phyloP scores from a whole-genome alignment of 1,140 invertebrate genomes.

The Chymomyza costata region DNA sequence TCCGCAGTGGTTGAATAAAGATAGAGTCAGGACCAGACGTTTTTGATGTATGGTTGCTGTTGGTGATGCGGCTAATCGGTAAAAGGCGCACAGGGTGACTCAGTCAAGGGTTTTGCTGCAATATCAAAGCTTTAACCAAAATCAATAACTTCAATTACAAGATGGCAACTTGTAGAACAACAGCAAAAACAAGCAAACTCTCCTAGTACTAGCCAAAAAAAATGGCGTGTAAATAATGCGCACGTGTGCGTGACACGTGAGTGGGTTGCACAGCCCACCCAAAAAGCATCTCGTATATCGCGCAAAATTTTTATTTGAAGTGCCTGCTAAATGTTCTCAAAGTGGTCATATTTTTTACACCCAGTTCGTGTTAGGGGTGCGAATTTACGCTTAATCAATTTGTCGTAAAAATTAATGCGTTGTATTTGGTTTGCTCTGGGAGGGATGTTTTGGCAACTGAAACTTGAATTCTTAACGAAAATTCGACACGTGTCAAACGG shows the following conservation, averaged over 20 bases:
- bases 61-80: slow-evolving; percentile 56
- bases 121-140: no score
- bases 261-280: slow-evolving; percentile 17
- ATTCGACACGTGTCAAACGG: slow-evolving; percentile 50
- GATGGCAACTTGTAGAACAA: slow-evolving; percentile 26
- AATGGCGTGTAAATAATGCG: slow-evolving; percentile 73
- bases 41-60: slow-evolving; percentile 63
- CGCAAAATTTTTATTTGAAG: slow-evolving; percentile 46
- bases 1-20: slow-evolving; percentile 45
- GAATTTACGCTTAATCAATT: slow-evolving; percentile 72
- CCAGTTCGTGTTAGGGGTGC: slow-evolving; percentile 37
- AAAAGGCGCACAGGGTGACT: slow-evolving; percentile 13
- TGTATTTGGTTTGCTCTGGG: slow-evolving; percentile 27
- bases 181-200: neutral
- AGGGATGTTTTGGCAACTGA: slow-evolving; percentile 26
- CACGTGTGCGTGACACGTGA: slow-evolving; percentile 73
- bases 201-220: no score
- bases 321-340: slow-evolving; percentile 70
- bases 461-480: neutral
- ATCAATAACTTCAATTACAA: slow-evolving; percentile 59
- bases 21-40: slow-evolving; percentile 24
- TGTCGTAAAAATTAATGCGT: slow-evolving; percentile 73
- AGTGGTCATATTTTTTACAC: slow-evolving; percentile 49
- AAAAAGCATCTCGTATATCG: neutral
- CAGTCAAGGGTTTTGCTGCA: no score